Evolutionary conservation across 2,888 invertebrate species (phyloP).

Genomic region (Lysandra coridon): DNA sequence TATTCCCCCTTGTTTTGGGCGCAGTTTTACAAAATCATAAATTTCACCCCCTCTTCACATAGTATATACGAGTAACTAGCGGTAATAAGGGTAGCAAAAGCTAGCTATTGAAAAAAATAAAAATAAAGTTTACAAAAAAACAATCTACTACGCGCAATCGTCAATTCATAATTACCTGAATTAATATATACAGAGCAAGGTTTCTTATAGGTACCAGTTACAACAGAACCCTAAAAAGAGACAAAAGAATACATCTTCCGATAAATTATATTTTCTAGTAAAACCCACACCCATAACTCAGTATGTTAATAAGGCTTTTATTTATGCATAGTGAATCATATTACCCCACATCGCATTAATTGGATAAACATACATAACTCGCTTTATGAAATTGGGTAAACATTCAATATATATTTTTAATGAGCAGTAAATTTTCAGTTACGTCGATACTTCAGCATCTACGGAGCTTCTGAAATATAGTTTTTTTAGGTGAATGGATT

Average conservation of each 20-base stretch:
- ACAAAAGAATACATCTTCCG: background rate
- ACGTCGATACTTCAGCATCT: background rate
- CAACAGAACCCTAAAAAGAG: background rate
- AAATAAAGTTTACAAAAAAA: too few species aligned
- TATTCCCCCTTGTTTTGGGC: too few species aligned
- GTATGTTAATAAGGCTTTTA: conserved; percentile 27
- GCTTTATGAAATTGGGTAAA: conserved; percentile 28
- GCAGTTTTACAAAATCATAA: too few species aligned
- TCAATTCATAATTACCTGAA: too few species aligned
- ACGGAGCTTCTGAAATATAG: background rate
- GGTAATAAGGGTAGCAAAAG: too few species aligned
- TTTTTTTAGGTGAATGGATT: background rate
- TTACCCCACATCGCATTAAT: conserved; percentile 22
- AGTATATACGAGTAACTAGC: too few species aligned
- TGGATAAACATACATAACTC: conserved; percentile 18
- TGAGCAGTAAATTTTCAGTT: conserved; percentile 23
- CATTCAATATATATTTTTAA: conserved; percentile 20
- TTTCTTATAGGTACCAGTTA: too few species aligned
- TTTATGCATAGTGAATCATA: conserved; percentile 23
- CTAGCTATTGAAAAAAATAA: too few species aligned
- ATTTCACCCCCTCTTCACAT: too few species aligned
- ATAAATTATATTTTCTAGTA: background rate
- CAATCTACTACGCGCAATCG: too few species aligned
- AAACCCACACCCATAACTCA: conserved; percentile 2
- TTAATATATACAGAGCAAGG: too few species aligned